Conservation (phyloP, 1,140 invertebrate genomes). For the Belonocnema kinseyi region DNA sequence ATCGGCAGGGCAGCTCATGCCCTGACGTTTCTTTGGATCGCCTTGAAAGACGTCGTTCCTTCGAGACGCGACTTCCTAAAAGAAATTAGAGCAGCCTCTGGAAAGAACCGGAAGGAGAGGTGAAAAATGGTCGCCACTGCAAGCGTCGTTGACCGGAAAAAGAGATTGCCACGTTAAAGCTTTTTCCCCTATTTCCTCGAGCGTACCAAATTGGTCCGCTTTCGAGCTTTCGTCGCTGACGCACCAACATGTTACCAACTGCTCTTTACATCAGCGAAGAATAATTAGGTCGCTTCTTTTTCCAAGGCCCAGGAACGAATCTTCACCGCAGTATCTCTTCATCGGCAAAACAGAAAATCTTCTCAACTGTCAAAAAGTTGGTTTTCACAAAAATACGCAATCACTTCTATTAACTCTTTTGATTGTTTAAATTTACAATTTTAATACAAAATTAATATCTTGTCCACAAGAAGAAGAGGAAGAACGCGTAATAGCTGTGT, state of each 20-base stretch:
- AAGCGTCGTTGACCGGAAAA: constrained; percentile 25
- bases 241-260: neutral
- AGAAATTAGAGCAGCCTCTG: constrained; percentile 20
- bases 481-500: too few relatives aligned
- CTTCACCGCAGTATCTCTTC: neutral
- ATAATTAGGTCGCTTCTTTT: neutral
- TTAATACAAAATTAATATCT: too few relatives aligned
- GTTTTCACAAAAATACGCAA: too few relatives aligned
- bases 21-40: neutral
- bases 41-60: constrained; percentile 21
- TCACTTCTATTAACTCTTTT: too few relatives aligned
- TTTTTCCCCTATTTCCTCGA: neutral
- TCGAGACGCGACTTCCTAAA: constrained; percentile 11
- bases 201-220: constrained; percentile 21
- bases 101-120: constrained; percentile 26
- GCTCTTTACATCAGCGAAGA: neutral
- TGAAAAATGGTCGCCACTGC: constrained; percentile 25
- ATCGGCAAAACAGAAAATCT: too few relatives aligned
- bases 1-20: neutral
- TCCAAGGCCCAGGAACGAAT: neutral
- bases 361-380: too few relatives aligned
- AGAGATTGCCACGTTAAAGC: constrained; percentile 20
- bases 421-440: too few relatives aligned
- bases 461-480: too few relatives aligned
- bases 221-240: constrained; percentile 10